Evolutionary conservation across 1,140 invertebrate species (phyloP).

Genomic region (Diploscapter pachys): DNA sequence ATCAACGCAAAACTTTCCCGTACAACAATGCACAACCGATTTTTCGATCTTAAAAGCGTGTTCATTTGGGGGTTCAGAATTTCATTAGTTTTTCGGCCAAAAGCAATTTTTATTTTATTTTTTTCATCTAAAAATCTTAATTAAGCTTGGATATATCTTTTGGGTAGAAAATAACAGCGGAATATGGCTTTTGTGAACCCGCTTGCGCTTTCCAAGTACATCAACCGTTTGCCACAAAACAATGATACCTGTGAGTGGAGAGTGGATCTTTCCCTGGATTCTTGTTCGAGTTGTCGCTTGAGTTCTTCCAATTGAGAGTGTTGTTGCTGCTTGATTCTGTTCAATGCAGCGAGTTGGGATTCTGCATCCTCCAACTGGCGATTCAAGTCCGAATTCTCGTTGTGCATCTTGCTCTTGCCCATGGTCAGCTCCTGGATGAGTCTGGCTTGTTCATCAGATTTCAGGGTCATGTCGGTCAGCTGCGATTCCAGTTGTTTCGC

Average conservation of each 20-base stretch:
- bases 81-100: too few relatives aligned
- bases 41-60: too few relatives aligned
- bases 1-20: too few relatives aligned
- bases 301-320: constrained; percentile 92
- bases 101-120: too few relatives aligned
- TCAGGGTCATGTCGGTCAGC: constrained; percentile 50
- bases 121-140: too few relatives aligned
- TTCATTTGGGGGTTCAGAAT: too few relatives aligned
- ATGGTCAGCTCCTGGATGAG: constrained; percentile 76
- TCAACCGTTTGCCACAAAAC: too few relatives aligned
- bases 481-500: constrained; percentile 48
- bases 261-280: constrained; percentile 66
- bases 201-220: too few relatives aligned
- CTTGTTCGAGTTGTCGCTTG: constrained; percentile 92
- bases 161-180: too few relatives aligned
- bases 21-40: too few relatives aligned
- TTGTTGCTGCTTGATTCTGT: constrained; percentile 91
- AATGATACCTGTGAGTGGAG: constrained; percentile 33
- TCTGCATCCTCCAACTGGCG: constrained; percentile 91
- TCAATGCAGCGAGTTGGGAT: constrained; percentile 88
- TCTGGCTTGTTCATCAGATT: constrained; percentile 52
- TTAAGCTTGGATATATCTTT: too few relatives aligned
- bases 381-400: constrained; percentile 87
- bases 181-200: too few relatives aligned
- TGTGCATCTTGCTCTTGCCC: constrained; percentile 89